These are phyloP conservation scores for Drosophila antonietae DNA, from an alignment of 2,888 invertebrate genomes.

Conservation along the genomic window DNA sequence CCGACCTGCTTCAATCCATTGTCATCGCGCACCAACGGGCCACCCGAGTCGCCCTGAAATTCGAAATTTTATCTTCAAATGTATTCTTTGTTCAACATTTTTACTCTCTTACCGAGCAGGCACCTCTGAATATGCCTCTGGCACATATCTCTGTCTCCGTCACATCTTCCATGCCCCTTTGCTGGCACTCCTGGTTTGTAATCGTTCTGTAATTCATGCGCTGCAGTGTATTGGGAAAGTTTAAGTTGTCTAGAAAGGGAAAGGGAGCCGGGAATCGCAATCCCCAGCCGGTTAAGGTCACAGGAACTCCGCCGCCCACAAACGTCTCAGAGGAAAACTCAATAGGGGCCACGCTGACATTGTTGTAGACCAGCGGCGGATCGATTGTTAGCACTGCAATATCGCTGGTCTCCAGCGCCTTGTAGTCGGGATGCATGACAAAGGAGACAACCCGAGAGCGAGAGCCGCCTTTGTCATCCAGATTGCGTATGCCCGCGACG, in stretches of 20 bases:
- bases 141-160: conserved; percentile 82
- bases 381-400: conserved; percentile 80
- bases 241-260: conserved; percentile 67
- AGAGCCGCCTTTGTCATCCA: conserved; percentile 56
- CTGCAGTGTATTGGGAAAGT: conserved; percentile 80
- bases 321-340: conserved; percentile 55
- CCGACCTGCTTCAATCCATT: conserved; percentile 76
- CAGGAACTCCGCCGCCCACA: conserved; percentile 69
- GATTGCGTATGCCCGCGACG: conserved; percentile 76
- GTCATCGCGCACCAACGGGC: conserved; percentile 77
- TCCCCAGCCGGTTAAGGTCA: conserved; percentile 84
- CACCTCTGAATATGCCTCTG: conserved; percentile 71
- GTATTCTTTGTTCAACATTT: background rate
- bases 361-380: conserved; percentile 71
- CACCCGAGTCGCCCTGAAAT: conserved; percentile 83
- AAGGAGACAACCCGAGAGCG: conserved; percentile 69
- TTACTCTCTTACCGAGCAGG: conserved; percentile 76
- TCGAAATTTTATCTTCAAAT: background rate
- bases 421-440: conserved; percentile 81
- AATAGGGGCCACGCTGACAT: conserved; percentile 83
- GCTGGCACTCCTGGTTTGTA: conserved; percentile 75
- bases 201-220: conserved; percentile 79
- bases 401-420: conserved; percentile 78
- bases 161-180: conserved; percentile 73
- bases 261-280: conserved; percentile 72